These are phyloP conservation scores for Perca schrenkii DNA, from an alignment of 2,113 vertebrate genomes.

Conservation along the genomic window DNA sequence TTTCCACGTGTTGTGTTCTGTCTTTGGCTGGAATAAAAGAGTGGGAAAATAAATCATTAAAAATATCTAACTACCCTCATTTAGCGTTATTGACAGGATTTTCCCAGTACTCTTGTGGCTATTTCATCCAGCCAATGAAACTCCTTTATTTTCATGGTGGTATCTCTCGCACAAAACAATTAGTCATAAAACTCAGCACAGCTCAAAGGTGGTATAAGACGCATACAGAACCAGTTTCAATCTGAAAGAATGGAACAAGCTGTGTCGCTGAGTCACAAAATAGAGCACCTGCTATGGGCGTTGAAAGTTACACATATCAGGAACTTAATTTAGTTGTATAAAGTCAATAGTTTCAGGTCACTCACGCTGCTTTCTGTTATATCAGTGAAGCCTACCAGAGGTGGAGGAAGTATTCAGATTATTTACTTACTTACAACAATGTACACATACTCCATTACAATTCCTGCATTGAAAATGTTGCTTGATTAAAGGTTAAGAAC, in stretches of 20 bases:
- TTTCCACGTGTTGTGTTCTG: background rate
- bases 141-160: conserved; percentile 6
- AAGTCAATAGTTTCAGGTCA: conserved; percentile 42
- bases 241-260: conserved; percentile 27
- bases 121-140: background rate
- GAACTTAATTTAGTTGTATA: conserved; percentile 58
- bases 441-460: background rate
- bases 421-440: background rate
- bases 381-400: background rate
- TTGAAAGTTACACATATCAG: conserved; percentile 61
- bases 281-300: conserved; percentile 62
- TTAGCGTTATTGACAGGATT: background rate
- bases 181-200: conserved; percentile 5
- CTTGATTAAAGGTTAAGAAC: background rate
- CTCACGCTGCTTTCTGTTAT: conserved; percentile 21
- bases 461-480: background rate
- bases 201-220: conserved; percentile 10
- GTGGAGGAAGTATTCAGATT: background rate
- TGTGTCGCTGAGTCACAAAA: conserved; percentile 40
- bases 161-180: conserved; percentile 30
- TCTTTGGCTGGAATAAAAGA: conserved; percentile 3
- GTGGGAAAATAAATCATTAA: background rate
- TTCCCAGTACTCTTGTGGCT: background rate
- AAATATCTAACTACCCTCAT: conserved; percentile 1
- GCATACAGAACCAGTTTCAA: conserved; percentile 61